Percentiles rank a stretch among this genome's conserved stretches.
phyloP scores from a whole-genome alignment of 2,797 vertebrate species.

The Mionectes olivaceus region DNA sequence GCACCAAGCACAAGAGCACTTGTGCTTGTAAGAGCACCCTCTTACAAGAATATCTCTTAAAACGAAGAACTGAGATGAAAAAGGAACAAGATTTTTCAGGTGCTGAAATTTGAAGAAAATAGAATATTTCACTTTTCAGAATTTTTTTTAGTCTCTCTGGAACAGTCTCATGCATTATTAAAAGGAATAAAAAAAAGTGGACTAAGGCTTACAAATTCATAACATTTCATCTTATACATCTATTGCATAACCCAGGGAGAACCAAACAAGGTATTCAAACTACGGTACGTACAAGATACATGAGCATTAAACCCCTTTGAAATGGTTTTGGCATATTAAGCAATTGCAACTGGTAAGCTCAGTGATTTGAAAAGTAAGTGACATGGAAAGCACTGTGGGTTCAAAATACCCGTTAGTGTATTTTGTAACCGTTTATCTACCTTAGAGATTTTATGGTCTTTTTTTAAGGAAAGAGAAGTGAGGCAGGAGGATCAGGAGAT shows the following conservation, averaged over 20 bases:
- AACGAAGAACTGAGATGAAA: neutral
- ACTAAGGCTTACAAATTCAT: neutral
- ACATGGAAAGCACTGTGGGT: neutral
- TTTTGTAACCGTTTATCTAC: neutral
- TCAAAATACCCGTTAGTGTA: neutral
- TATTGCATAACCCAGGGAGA: neutral
- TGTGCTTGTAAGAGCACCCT: too few species aligned
- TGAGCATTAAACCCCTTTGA: neutral
- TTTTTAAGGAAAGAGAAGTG: neutral
- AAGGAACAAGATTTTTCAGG: neutral
- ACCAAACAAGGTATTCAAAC: neutral
- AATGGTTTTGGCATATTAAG: neutral
- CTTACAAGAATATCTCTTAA: neutral
- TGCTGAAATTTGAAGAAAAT: neutral
- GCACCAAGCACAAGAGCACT: neutral
- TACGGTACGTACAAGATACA: neutral
- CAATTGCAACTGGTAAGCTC: neutral
- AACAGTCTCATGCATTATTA: neutral
- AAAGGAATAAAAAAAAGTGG: neutral
- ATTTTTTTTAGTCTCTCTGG: neutral
- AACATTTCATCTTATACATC: neutral
- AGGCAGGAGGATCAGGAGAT: neutral
- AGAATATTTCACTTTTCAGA: fast-evolving
- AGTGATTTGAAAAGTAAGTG: neutral
- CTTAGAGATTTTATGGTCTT: neutral